Evolutionary conservation across 2,888 invertebrate genomes (phyloP), one percentile per base, ranked within the genome.

Genomic region (Molanna angustata): DNA sequence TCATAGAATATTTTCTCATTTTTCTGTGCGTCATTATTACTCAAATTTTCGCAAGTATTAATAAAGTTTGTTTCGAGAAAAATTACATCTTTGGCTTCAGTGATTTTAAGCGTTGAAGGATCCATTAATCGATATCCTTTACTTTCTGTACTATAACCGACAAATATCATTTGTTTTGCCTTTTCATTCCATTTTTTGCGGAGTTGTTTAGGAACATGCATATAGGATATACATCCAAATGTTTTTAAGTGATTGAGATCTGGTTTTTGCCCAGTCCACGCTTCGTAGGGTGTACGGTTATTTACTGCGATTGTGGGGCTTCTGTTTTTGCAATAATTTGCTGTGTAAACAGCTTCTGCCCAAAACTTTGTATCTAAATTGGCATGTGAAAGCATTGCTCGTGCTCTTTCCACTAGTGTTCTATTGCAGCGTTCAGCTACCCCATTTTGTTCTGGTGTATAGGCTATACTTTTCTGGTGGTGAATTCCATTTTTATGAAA

Each of bases 361-460:
- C 37, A 37, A 16, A 17, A 37, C 4, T 18, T 7, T 14, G 7
- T 9, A 11, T 37, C 37, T 16, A 37, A 37, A 37, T 37, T 37
- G 3, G 37, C 37, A 6, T 37, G 18, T n/a, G 37, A 7, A 3
- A 37, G 13, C 37, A 37, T 37, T 6, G 37, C 14, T 3, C 37
- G 37, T n/a, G 37, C 37, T 37, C 37, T 37, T 16, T 37, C 37
- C 4, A 37, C 37, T 17, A 37, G 13, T 37, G 37, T 37, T 16
- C 37, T 37, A 11, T 37, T 37, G 17, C 37, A 37, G 7, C 37
- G 14, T 16, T 37, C 37, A 16, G 37, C 37, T n/a, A 37, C 37
- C 3, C 37, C 37, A 37, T 37, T 37, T 13, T 37, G 37, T 37
- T 37, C 37, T n/a, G 37, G 37, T 3, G 37, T 37, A 17, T 37